Base-by-base conservation (phyloP, 2,113 vertebrate genomes). In the Apteryx mantelli region DNA sequence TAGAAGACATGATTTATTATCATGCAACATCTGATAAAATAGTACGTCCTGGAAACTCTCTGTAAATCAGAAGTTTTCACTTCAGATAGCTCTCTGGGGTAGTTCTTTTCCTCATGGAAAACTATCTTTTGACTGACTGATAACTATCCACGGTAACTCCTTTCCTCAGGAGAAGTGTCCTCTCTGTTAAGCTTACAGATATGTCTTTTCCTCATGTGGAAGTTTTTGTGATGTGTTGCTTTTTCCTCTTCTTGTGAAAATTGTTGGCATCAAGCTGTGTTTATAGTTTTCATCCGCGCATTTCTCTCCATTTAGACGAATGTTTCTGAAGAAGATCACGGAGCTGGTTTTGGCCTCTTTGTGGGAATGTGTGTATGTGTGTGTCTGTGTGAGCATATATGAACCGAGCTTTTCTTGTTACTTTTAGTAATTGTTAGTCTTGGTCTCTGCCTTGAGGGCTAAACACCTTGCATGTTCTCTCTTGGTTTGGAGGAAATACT, bases 331-430 rank as follows among this genome's bases (percentile, higher is more conserved):
- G n/a, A 19, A 60, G 32, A 82, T 7, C 7, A 5, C 0, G n/a
- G 30, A 86, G 19, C 19, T 61, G n/a, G 0, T 34, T 91, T 73
- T 46, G 22, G 14, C 46, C 8, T 2, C 7, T 5, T 9, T 50
- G 11, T 9, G 16, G 26, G 5, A 34, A 20, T 8, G 30, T 20
- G 44, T 8, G 5, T 0, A 0, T 13, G 12, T 26, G 13, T 75
- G 50, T 55, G n/a, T 53, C 25, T 73, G n/a, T 40, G 30, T 17
- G 56, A 58, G 56, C 30, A n/a, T 14, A 19, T n/a, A 26, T 26
- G 36, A 74, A 55, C 25, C 17, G 36, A 30, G 26, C 25, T n/a
- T 73, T 53, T 24, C n/a, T 38, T 53, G 17, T 46, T 36, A 11
- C 11, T 53, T 50, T 9, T 36, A 74, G 17, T 16, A 74, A 38